Evolutionary conservation across 2,888 invertebrate species (phyloP).

Genomic region (Sinhomidia bicolor): DNA sequence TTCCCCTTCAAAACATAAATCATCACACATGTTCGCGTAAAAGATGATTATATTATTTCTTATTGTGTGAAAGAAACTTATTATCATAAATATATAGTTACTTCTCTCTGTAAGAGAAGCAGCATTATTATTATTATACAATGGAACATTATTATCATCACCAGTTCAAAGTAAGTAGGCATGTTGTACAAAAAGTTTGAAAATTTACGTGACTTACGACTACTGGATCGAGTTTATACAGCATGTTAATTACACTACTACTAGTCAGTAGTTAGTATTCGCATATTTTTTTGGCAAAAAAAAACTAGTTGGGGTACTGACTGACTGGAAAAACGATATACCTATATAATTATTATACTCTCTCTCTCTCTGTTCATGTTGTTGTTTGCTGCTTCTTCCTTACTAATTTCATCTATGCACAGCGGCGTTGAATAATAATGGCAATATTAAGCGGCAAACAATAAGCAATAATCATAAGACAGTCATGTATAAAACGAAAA

Average conservation of each 20-base stretch:
- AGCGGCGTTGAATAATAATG: background rate
- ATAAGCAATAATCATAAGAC: background rate
- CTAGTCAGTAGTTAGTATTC: background rate
- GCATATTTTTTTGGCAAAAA: too few relatives aligned
- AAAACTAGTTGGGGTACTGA: too few relatives aligned
- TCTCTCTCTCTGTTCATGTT: too few relatives aligned
- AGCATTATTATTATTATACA: too few relatives aligned
- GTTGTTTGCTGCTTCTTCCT: background rate
- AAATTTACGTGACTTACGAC: background rate
- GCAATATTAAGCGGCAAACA: background rate
- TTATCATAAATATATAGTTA: slow-evolving; percentile 27
- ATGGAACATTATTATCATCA: background rate
- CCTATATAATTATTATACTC: background rate
- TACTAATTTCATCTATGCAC: slow-evolving; percentile 19
- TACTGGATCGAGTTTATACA: too few relatives aligned
- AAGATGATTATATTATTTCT: slow-evolving; percentile 27
- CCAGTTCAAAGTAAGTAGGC: background rate
- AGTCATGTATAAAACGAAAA: slow-evolving; percentile 13
- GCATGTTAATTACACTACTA: too few relatives aligned
- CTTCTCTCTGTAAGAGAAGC: background rate
- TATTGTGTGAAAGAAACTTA: slow-evolving; percentile 46
- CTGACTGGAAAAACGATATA: too few relatives aligned
- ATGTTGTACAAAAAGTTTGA: background rate
- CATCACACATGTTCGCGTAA: slow-evolving; percentile 42
- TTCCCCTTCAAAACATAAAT: slow-evolving; percentile 51